A percentile compares a stretch with the other conserved stretches of the same genome.
Evolutionary conservation across 2,113 vertebrate species (phyloP).

Genomic region (Cyanoramphus novaezelandiae): DNA sequence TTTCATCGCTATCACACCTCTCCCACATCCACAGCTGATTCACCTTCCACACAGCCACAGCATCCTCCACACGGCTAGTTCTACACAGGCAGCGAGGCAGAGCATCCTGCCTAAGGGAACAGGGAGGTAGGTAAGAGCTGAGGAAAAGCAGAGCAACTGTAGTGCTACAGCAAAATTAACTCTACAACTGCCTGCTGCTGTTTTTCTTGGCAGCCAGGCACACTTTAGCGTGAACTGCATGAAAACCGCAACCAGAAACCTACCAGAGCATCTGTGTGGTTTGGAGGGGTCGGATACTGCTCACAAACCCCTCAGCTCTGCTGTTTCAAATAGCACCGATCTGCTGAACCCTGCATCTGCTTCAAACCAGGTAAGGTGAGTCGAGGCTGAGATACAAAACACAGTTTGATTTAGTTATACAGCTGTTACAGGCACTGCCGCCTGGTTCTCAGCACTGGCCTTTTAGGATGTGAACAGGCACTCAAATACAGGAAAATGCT

Average conservation of each 20-base stretch:
- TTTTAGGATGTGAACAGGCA: neutral
- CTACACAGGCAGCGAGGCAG: neutral
- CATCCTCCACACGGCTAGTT: neutral
- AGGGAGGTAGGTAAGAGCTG: slow-evolving; percentile 32
- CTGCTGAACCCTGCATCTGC: neutral
- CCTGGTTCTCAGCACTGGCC: neutral
- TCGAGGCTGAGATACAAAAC: neutral
- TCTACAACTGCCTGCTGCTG: neutral
- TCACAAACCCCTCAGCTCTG: neutral
- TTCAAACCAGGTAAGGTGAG: neutral
- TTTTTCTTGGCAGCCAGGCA: neutral
- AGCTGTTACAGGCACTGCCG: neutral
- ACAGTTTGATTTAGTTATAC: neutral
- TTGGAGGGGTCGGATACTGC: neutral
- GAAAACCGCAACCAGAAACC: neutral
- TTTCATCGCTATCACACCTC: neutral
- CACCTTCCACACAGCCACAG: neutral
- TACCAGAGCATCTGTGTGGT: neutral
- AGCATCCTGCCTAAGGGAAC: neutral
- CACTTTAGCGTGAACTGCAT: neutral
- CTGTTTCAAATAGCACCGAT: neutral
- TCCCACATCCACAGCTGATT: neutral
- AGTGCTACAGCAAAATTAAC: neutral
- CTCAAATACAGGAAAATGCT: neutral
- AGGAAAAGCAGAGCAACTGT: neutral